A percentile compares a stretch with the other conserved stretches of the same genome.
These are phyloP conservation scores for Scaptomyza flava DNA, from an alignment of 2,888 invertebrate genomes.

Conservation along the genomic window DNA sequence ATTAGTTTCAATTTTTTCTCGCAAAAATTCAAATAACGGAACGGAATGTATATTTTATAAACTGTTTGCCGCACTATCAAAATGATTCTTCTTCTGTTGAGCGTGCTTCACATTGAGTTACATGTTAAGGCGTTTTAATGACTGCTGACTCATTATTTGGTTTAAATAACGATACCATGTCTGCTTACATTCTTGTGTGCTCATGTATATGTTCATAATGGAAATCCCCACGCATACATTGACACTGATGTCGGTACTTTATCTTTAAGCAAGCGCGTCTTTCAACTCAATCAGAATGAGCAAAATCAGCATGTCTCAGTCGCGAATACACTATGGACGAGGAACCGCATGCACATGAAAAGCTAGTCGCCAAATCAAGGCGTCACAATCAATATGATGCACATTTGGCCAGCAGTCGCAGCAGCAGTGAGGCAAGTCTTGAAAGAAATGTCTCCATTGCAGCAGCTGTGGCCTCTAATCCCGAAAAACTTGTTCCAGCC, in stretches of 20 bases:
- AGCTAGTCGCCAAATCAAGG: conserved; percentile 46
- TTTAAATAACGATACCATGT: conserved; percentile 34
- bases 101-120: neutral
- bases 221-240: conserved; percentile 40
- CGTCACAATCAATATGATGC: conserved; percentile 6
- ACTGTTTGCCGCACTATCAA: neutral
- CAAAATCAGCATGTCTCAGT: conserved; percentile 43
- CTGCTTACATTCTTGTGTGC: neutral
- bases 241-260: conserved; percentile 37
- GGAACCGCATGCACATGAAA: conserved; percentile 61
- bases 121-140: neutral
- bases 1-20: neutral
- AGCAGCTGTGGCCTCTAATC: conserved; percentile 8
- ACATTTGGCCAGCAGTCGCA: conserved; percentile 1
- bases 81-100: neutral
- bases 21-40: neutral
- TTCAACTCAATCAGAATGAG: conserved; percentile 11
- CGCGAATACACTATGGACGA: conserved; percentile 53
- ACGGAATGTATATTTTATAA: neutral
- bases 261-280: conserved; percentile 43
- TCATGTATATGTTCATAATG: conserved; percentile 11
- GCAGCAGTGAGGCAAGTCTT: conserved; percentile 29
- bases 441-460: neutral
- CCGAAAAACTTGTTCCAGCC: neutral
- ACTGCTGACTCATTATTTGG: conserved; percentile 42